Percentiles rank a stretch among this genome's conserved stretches.
Conservation (phyloP, 2,113 vertebrate genomes). For the Alethe castanea region DNA sequence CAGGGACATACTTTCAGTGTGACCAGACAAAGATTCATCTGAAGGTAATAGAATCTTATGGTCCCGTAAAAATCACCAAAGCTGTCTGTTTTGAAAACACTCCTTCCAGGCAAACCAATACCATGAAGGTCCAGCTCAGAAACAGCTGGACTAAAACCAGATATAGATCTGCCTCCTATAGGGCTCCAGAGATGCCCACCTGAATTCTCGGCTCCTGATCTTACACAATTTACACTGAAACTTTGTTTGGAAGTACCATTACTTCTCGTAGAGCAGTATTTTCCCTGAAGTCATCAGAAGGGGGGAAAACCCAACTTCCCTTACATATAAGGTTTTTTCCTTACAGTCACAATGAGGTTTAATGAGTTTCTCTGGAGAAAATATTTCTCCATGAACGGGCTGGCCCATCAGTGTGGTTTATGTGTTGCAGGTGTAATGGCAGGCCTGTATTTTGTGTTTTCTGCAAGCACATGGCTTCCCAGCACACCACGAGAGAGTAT, state of each 20-base stretch:
- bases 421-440: background rate
- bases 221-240: background rate
- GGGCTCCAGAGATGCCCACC: background rate
- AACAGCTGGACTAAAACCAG: background rate
- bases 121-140: background rate
- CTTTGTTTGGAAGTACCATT: background rate
- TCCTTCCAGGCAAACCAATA: background rate
- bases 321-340: background rate
- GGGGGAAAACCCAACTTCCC: background rate
- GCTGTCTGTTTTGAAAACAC: background rate
- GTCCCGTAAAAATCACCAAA: background rate
- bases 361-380: background rate
- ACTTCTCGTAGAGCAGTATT: accelerated
- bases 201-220: background rate
- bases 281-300: background rate
- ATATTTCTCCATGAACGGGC: background rate
- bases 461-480: background rate
- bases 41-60: background rate
- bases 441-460: background rate
- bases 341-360: background rate
- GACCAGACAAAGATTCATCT: background rate
- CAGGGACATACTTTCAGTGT: background rate
- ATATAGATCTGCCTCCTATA: background rate
- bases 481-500: background rate
- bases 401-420: background rate